Evolutionary conservation across 2,888 invertebrate genomes (phyloP), one percentile per base, ranked within the genome.

Genomic region (Rhingia rostrata): DNA sequence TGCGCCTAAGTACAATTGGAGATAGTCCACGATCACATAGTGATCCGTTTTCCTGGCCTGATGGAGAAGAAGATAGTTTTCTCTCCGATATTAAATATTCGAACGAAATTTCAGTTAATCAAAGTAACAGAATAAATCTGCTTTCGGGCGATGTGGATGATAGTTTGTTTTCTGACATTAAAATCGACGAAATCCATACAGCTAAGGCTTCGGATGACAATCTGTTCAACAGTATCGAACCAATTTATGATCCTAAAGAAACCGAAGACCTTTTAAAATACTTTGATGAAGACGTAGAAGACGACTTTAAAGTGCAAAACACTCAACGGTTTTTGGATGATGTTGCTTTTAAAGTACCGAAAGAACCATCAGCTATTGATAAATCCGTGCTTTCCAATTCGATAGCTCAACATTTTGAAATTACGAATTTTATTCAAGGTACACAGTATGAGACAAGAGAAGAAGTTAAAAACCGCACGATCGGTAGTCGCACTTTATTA

Each of bases 251-350:
- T 5, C 5, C 30, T 7, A 33, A 66, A 30, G 45, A 73, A 14
- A 53, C 61, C 1, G 83, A 83, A 35, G 73, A 78, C 33, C 51
- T 69, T 1, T 56, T 63, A 63, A 83, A 88, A 35, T 86, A 89
- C 7, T 89, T 90, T 22, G 69, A 74, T 2, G 81, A 87, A 32
- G 80, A 86, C 4, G 30, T 74, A 0, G 6, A 79, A 4, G 58
- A 86, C n/a, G 87, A 87, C 22, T 77, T 80, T 9, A 63, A 78
- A 4, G 53, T 86, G 7, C 91, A 91, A 87, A 90, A 89, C 51
- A 90, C 91, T 0, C 91, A 91, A 86, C 87, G 88, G n/a, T 91
- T 91, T 72, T 67, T 91, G n/a, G 87, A 88, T 43, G 90, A 90
- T 61, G 87, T 91, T 10, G 87, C 88, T 3, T 89, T 89, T 49